Evolutionary conservation across 1,140 invertebrate genomes (phyloP), one percentile per base, ranked within the genome.

Genomic region (Aphaenogaster rudis): DNA sequence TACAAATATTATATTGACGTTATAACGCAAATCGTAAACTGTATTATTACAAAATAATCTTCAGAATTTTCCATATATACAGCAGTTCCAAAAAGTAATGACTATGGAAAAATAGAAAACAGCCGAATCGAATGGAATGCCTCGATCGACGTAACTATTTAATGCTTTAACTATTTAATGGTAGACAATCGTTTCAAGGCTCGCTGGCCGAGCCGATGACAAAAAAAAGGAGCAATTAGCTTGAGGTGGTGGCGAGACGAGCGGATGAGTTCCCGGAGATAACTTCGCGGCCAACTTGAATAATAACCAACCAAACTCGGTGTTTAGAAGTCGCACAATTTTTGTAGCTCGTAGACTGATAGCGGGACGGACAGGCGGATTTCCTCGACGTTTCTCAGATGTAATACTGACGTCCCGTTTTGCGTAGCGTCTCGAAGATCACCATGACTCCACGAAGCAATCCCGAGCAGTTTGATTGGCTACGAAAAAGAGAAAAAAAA

Each of bases 291-390:
- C 67, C 69, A 79, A 86, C 85, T 88, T 86, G 82, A 72, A 80
- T 82, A 72, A 59, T 72, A 84, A 77, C 28, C 66, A 50, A 91
- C 77, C 71, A 86, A 90, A 90, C 59, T 89, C 77, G 77, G 36
- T 91, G 92, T 93, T 92, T 93, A 93, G 88, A 88, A 89, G 90
- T 91, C 91, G 88, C 88, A 88, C 91, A 92, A 94, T 92, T 93
- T 93, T 94, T 93, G 88, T 93, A 93, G 92, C 74, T 91, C 71
- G 87, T 91, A 93, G 89, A 93, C 80, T 89, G 87, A 90, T 61
- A 86, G 71, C 71, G 71, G 59, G 82, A 84, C 64, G 50, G 28
- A 57, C 66, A 33, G 64, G 63, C 74, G 63, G 77, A 79, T 84
- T 64, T 61, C 71, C 69, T 88, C 82, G 61, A 61, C 79, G 59